phyloP scores from a whole-genome alignment of 1,140 invertebrate species.

The Drosophila orosa region DNA sequence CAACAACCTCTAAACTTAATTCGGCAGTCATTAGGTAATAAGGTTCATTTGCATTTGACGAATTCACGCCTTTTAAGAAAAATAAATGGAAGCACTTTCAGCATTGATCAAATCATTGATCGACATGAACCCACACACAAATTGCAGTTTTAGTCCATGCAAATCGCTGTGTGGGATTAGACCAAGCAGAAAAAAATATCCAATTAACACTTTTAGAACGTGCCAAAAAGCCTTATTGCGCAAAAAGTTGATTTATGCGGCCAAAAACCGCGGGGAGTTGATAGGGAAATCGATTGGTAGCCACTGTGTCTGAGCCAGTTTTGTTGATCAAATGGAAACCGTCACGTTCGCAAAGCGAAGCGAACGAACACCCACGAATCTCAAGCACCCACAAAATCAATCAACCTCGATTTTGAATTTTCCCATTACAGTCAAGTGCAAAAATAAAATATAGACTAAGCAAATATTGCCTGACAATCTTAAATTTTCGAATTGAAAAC shows the following conservation, averaged over 20 bases:
- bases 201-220: slow-evolving; percentile 72
- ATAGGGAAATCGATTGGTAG: slow-evolving; percentile 56
- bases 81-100: slow-evolving; percentile 38
- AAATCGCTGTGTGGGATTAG: slow-evolving; percentile 33
- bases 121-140: slow-evolving; percentile 31
- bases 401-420: slow-evolving; percentile 58
- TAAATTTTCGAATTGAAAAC: background rate
- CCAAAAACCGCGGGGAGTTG: slow-evolving; percentile 15
- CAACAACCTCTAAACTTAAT: background rate
- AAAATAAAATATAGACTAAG: background rate
- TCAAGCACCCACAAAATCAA: slow-evolving; percentile 58
- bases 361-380: slow-evolving; percentile 55
- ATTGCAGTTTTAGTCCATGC: slow-evolving; percentile 14
- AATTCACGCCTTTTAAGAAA: slow-evolving; percentile 9
- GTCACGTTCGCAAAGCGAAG: slow-evolving; percentile 22
- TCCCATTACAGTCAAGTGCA: background rate
- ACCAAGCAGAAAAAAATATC: slow-evolving; percentile 12
- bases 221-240: slow-evolving; percentile 65
- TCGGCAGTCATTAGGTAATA: slow-evolving; percentile 17
- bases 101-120: slow-evolving; percentile 42
- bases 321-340: slow-evolving; percentile 26
- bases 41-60: slow-evolving; percentile 36
- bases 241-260: slow-evolving; percentile 69
- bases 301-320: slow-evolving; percentile 50
- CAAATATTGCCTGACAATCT: background rate